A percentile compares a stretch with the other conserved stretches of the same genome.
phyloP scores from a whole-genome alignment of 2,888 invertebrate species.

The Cordilura impudica region DNA sequence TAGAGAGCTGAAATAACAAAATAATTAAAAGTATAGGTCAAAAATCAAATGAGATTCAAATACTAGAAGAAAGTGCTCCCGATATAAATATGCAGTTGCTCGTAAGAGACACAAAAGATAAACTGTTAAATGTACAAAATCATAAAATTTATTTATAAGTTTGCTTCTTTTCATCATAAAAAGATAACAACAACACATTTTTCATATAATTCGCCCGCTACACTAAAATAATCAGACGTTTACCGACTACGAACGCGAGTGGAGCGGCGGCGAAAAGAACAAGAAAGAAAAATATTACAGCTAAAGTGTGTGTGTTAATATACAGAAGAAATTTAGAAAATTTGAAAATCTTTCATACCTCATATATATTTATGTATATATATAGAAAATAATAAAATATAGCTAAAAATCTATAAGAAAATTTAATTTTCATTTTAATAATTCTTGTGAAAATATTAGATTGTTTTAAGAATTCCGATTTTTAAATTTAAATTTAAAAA shows the following conservation, averaged over 20 bases:
- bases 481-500: background rate
- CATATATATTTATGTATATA: no score
- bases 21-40: background rate
- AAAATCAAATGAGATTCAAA: background rate
- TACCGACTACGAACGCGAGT: conserved; percentile 53
- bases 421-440: background rate
- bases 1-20: background rate
- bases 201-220: conserved; percentile 56
- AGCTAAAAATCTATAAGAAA: background rate
- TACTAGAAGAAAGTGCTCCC: background rate
- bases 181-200: conserved; percentile 37
- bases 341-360: background rate
- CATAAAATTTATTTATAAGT: conserved; percentile 54
- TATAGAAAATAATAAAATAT: background rate
- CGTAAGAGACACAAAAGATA: conserved; percentile 25
- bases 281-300: conserved; percentile 27
- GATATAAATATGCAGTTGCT: background rate
- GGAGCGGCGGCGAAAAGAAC: conserved; percentile 12
- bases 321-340: background rate
- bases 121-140: conserved; percentile 10
- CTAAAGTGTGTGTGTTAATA: background rate
- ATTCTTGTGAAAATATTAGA: background rate
- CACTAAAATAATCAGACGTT: conserved; percentile 49
- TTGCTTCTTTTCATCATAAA: conserved; percentile 15
- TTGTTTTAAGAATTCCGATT: background rate